phyloP scores from a whole-genome alignment of 2,888 invertebrate species.

The Nephrotoma flavescens region DNA sequence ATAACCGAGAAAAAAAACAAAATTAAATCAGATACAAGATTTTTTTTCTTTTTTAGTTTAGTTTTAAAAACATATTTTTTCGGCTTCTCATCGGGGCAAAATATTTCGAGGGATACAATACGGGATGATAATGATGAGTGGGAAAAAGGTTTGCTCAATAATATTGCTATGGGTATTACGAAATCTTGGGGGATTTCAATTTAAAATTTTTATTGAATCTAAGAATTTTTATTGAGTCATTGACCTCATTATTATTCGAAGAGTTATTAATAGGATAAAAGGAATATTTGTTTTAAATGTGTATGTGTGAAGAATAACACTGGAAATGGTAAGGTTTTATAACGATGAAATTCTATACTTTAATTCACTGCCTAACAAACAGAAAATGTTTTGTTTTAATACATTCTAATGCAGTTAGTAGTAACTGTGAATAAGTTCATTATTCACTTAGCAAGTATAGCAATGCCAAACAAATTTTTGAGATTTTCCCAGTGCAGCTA shows the following conservation, averaged over 20 bases:
- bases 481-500: no score
- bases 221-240: background rate
- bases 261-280: background rate
- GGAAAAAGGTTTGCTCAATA: background rate
- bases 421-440: no score
- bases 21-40: background rate
- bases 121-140: background rate
- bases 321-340: no score
- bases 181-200: background rate
- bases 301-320: background rate
- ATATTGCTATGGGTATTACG: background rate
- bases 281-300: background rate
- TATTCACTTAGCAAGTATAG: no score
- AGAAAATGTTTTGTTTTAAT: no score
- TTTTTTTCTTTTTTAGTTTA: background rate
- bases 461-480: no score
- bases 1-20: background rate
- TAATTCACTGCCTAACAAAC: no score
- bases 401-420: no score
- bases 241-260: background rate
- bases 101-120: background rate
- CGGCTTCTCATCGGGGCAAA: background rate
- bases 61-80: background rate
- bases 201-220: background rate
- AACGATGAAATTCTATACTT: no score